Conservation (phyloP, 1,140 invertebrate species). For the Drosophila eugracilis region DNA sequence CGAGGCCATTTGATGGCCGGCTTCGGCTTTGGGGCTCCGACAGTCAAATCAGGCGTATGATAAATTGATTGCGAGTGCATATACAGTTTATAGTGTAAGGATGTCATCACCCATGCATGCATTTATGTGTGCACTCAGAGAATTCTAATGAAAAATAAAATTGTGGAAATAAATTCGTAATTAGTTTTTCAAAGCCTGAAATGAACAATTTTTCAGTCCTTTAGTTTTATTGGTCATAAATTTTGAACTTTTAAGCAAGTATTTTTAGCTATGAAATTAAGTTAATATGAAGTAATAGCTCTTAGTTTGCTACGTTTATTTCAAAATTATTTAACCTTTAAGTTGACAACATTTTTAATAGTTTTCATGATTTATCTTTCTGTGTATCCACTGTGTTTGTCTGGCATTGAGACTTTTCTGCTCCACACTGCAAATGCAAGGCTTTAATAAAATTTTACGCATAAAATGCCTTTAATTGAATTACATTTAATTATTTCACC, state of each 20-base stretch:
- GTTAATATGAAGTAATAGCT: no score
- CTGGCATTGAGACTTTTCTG: constrained; percentile 29
- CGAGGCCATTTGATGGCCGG: constrained; percentile 20
- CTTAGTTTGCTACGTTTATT: no score
- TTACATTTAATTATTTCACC: constrained; percentile 39
- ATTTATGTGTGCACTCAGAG: neutral
- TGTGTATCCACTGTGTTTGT: constrained; percentile 10
- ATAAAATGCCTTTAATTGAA: constrained; percentile 66
- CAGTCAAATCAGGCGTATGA: constrained; percentile 70
- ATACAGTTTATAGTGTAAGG: constrained; percentile 8
- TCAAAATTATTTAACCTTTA: no score
- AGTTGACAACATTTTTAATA: neutral
- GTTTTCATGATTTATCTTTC: neutral
- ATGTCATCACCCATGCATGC: constrained; percentile 16
- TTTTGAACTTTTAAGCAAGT: no score
- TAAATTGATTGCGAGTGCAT: constrained; percentile 72
- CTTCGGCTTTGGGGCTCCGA: constrained; percentile 27
- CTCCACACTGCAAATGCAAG: neutral
- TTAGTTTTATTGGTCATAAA: no score
- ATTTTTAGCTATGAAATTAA: no score
- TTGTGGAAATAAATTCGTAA: no score
- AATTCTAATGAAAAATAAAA: no score
- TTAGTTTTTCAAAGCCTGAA: no score
- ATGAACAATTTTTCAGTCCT: no score
- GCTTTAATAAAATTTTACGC: constrained; percentile 51